Evolutionary conservation across 2,888 invertebrate species (phyloP).

Genomic region (Rhyacophila evoluta): DNA sequence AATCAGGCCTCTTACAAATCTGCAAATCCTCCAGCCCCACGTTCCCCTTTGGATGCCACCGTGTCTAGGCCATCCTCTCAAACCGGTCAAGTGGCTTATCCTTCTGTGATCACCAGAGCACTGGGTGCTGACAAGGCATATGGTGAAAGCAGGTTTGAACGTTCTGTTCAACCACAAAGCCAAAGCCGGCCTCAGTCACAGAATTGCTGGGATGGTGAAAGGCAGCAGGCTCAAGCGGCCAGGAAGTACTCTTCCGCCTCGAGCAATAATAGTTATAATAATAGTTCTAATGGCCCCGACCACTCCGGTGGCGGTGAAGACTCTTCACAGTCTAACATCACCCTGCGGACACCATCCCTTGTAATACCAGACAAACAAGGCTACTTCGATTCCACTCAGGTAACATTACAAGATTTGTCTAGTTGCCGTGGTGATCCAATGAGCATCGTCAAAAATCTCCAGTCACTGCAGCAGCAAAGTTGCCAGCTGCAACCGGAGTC

Average conservation of each 20-base stretch:
- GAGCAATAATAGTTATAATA: slow-evolving; percentile 63
- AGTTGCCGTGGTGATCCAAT: slow-evolving; percentile 82
- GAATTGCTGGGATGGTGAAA: slow-evolving; percentile 73
- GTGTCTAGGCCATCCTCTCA: slow-evolving; percentile 74
- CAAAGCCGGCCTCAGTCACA: slow-evolving; percentile 64
- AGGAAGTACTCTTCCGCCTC: slow-evolving; percentile 68
- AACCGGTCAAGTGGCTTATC: slow-evolving; percentile 77
- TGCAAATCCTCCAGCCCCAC: slow-evolving; percentile 71
- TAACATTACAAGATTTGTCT: slow-evolving; percentile 77
- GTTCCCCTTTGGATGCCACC: slow-evolving; percentile 79
- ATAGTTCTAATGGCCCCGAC: slow-evolving; percentile 36
- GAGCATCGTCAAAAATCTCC: slow-evolving; percentile 81
- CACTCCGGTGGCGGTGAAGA: slow-evolving; percentile 60
- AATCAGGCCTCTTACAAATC: slow-evolving; percentile 61
- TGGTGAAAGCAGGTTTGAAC: slow-evolving; percentile 70
- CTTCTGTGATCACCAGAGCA: slow-evolving; percentile 85
- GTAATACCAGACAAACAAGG: slow-evolving; percentile 72
- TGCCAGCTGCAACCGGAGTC: slow-evolving; percentile 73
- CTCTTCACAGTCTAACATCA: slow-evolving; percentile 64
- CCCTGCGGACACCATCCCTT: slow-evolving; percentile 62
- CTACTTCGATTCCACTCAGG: slow-evolving; percentile 75
- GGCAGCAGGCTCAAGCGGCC: slow-evolving; percentile 59
- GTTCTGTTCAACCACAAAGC: slow-evolving; percentile 59
- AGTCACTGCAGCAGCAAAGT: slow-evolving; percentile 71
- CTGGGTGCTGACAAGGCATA: slow-evolving; percentile 72